Conservation (phyloP, 2,797 vertebrate genomes). For the Hippocampus kuda region DNA sequence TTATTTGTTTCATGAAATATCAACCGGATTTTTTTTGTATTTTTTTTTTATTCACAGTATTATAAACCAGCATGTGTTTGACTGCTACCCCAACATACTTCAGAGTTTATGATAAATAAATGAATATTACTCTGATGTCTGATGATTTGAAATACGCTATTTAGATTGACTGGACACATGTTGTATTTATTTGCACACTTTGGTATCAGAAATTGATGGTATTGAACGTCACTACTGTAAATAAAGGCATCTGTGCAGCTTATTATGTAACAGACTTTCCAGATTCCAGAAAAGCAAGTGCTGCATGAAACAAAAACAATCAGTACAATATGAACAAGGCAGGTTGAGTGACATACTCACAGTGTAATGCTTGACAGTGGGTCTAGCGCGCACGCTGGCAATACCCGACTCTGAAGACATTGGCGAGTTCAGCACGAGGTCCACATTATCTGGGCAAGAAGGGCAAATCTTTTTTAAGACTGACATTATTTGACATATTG, state of each 20-base stretch:
- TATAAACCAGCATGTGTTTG: not conserved
- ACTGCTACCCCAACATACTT: not conserved
- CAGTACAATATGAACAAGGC: not conserved
- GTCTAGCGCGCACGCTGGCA: slow-evolving; percentile 68
- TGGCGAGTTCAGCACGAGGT: slow-evolving; percentile 46
- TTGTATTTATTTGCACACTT: not conserved
- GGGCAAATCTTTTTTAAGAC: not conserved
- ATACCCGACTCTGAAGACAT: slow-evolving; percentile 63
- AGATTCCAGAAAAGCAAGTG: not conserved
- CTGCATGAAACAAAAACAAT: not conserved
- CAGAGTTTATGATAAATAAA: not conserved
- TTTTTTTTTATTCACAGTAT: not conserved
- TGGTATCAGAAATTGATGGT: not conserved
- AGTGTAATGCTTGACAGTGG: slow-evolving; percentile 65
- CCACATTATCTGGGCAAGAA: slow-evolving; percentile 46
- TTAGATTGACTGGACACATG: not conserved
- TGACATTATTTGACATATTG: not conserved
- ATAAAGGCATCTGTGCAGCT: not conserved
- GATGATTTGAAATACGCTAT: not conserved
- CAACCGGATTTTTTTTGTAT: too few relatives aligned
- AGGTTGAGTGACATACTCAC: slow-evolving; percentile 50
- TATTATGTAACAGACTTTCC: not conserved
- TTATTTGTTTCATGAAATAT: not conserved
- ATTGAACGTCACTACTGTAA: not conserved
- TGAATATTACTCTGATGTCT: not conserved